These are phyloP conservation scores for Urocolius indicus DNA, from an alignment of 2,113 vertebrate species.

Conservation along the genomic window DNA sequence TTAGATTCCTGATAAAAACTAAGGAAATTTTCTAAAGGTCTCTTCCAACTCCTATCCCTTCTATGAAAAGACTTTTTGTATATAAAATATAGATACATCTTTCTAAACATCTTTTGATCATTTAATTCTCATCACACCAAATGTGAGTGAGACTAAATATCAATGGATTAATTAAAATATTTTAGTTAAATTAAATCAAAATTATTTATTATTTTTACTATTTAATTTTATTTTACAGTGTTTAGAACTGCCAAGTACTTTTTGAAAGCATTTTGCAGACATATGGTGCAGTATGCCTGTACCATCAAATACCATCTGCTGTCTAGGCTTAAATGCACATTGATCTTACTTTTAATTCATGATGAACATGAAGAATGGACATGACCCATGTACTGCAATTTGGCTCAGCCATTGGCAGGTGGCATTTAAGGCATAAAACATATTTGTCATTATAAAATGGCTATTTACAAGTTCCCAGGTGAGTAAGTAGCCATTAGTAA, in stretches of 20 bases:
- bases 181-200: background rate
- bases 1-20: background rate
- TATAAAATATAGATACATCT: background rate
- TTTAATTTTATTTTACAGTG: slow-evolving; percentile 44
- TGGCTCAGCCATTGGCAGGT: slow-evolving; percentile 69
- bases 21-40: too few relatives aligned
- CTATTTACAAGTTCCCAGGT: slow-evolving; percentile 53
- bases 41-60: too few relatives aligned
- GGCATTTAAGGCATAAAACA: slow-evolving; percentile 66
- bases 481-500: slow-evolving; percentile 42
- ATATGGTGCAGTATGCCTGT: slow-evolving; percentile 73
- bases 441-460: slow-evolving; percentile 67
- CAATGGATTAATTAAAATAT: background rate
- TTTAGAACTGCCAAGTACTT: slow-evolving; percentile 54
- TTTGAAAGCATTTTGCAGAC: slow-evolving; percentile 63
- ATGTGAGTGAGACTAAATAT: background rate
- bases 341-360: slow-evolving; percentile 76
- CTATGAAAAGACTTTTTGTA: background rate
- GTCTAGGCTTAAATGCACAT: slow-evolving; percentile 73
- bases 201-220: slow-evolving; percentile 30
- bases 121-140: background rate
- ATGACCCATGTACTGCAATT: slow-evolving; percentile 66
- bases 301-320: slow-evolving; percentile 77
- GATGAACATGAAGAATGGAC: slow-evolving; percentile 71
- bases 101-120: background rate